Conservation (phyloP, 2,113 vertebrate species). For the Anoplopoma fimbria region DNA sequence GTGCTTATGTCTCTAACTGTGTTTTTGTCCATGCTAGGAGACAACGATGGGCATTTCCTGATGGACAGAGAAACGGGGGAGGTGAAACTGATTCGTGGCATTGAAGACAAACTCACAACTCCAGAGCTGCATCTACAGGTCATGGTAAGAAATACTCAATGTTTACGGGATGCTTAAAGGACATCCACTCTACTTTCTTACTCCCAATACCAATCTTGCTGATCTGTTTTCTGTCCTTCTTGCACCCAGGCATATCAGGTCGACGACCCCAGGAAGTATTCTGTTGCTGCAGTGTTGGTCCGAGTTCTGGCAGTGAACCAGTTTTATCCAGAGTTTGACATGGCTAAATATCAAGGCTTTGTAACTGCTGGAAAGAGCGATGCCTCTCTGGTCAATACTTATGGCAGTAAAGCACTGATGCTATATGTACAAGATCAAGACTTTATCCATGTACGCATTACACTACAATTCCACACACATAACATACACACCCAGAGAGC, state of each 20-base stretch:
- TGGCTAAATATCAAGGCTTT: conserved; percentile 80
- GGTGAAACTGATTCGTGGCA: conserved; percentile 62
- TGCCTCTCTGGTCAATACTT: conserved; percentile 83
- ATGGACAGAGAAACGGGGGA: conserved; percentile 79
- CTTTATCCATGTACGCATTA: conserved; percentile 79
- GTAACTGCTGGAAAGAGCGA: conserved; percentile 66
- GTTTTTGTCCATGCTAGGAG: conserved; percentile 56
- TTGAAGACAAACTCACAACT: conserved; percentile 68
- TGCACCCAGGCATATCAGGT: conserved; percentile 82
- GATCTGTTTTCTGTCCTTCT: conserved; percentile 11
- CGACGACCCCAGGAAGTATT: conserved; percentile 86
- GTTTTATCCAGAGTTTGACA: conserved; percentile 77
- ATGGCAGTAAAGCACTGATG: conserved; percentile 77
- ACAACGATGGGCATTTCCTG: conserved; percentile 75
- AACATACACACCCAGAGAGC: not conserved
- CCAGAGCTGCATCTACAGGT: conserved; percentile 76
- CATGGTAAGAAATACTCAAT: conserved; percentile 76
- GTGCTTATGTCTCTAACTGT: not conserved
- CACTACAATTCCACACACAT: not conserved
- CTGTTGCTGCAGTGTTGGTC: conserved; percentile 82
- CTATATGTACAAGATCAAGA: conserved; percentile 82
- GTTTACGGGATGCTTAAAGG: not conserved
- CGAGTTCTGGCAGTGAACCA: conserved; percentile 80
- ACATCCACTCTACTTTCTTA: not conserved
- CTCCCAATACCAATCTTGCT: not conserved